phyloP scores from a whole-genome alignment of 2,888 invertebrate species.

The Dasysyrphus albostriatus region DNA sequence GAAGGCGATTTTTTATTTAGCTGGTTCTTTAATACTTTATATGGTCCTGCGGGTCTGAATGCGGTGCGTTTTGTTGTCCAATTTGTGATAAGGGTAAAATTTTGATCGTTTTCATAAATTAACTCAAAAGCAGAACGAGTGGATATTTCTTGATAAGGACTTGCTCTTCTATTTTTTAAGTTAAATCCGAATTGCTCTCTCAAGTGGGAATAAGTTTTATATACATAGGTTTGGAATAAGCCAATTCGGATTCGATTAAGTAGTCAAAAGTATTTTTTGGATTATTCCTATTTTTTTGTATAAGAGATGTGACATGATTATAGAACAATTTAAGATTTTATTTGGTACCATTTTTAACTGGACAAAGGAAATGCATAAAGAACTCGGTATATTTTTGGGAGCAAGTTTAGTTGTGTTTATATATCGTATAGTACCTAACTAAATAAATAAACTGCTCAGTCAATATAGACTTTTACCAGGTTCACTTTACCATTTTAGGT shows the following conservation, averaged over 20 bases:
- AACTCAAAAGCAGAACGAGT: not conserved
- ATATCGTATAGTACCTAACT: too few species aligned
- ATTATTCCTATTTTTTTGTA: not conserved
- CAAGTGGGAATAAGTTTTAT: conserved; percentile 4
- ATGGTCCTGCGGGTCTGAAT: conserved; percentile 30
- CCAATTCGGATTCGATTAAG: conserved; percentile 37
- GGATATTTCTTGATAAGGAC: conserved; percentile 6
- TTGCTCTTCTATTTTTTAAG: not conserved
- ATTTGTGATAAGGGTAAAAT: conserved; percentile 66
- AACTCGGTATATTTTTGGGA: too few species aligned
- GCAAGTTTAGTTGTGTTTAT: too few species aligned
- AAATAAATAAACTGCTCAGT: too few species aligned
- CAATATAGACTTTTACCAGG: too few species aligned
- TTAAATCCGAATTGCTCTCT: not conserved
- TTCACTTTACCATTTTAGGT: too few species aligned
- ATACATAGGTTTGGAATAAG: not conserved
- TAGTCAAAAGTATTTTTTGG: conserved; percentile 30
- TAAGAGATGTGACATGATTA: conserved; percentile 20
- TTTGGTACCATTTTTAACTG: too few species aligned
- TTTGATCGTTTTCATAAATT: conserved; percentile 69
- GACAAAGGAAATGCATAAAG: too few species aligned
- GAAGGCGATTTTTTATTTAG: conserved; percentile 8
- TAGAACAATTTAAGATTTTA: not conserved
- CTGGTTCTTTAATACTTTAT: conserved; percentile 1
- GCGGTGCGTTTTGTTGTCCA: conserved; percentile 59